These are phyloP conservation scores for Hymenochirus boettgeri DNA, from an alignment of 2,113 vertebrate genomes.

Conservation along the genomic window DNA sequence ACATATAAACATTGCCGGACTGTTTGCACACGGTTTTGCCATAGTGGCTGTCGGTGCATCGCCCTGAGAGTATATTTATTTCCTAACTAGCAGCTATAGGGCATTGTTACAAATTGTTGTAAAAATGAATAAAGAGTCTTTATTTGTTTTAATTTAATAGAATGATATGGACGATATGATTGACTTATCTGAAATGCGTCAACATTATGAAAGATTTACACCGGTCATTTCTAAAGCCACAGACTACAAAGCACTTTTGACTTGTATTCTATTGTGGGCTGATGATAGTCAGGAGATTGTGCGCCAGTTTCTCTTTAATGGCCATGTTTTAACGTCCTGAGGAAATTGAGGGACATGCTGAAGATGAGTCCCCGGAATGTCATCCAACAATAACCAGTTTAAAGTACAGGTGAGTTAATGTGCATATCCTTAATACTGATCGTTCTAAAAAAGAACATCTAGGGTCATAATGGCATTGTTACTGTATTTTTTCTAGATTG, in stretches of 20 bases:
- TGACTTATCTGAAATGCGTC: constrained; percentile 65
- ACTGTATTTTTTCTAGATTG: constrained; percentile 60
- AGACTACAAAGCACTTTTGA: constrained; percentile 64
- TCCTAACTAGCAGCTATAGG: too few relatives aligned
- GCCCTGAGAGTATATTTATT: too few relatives aligned
- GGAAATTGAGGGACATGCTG: constrained; percentile 53
- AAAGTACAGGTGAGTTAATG: constrained; percentile 67
- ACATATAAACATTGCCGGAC: too few relatives aligned
- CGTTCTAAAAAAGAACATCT: background rate
- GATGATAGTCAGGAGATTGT: constrained; percentile 67
- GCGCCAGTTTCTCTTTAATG: constrained; percentile 69
- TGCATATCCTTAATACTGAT: background rate
- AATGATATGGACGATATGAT: constrained; percentile 65
- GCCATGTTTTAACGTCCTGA: constrained; percentile 54
- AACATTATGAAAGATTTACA: constrained; percentile 72
- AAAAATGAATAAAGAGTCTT: too few relatives aligned
- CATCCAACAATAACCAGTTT: constrained; percentile 67
- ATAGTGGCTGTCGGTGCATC: too few relatives aligned
- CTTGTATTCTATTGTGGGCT: constrained; percentile 66
- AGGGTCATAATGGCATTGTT: background rate
- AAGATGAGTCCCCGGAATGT: constrained; percentile 50
- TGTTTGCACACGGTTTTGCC: too few relatives aligned
- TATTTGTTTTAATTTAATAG: too few relatives aligned
- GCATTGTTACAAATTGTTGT: too few relatives aligned
- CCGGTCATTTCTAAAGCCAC: constrained; percentile 58